Evolutionary conservation across 2,888 invertebrate species (phyloP).

Genomic region (Morpho helenor): DNA sequence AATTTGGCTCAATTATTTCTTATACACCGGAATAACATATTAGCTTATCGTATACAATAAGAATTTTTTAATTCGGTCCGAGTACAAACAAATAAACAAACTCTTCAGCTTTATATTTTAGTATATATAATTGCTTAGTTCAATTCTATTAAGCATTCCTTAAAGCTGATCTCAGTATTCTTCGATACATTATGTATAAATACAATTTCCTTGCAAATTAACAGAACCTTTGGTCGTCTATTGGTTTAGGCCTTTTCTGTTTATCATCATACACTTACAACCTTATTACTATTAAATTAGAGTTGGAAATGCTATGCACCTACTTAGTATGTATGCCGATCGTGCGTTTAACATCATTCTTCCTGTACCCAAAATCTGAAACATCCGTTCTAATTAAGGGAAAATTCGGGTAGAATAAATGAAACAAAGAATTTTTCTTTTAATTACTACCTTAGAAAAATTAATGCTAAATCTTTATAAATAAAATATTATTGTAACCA

Average conservation of each 20-base stretch:
- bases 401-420: slow-evolving; percentile 5
- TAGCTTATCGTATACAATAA: no score
- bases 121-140: no score
- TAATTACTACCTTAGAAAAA: background rate
- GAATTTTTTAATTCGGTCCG: no score
- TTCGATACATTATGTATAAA: background rate
- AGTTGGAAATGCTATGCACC: background rate
- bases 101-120: no score
- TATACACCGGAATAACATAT: no score
- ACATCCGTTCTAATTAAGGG: slow-evolving; percentile 18
- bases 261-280: background rate
- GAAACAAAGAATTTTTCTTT: slow-evolving; percentile 2
- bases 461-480: no score
- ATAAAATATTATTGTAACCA: no score
- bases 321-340: background rate
- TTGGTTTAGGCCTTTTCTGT: background rate
- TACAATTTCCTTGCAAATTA: slow-evolving; percentile 2
- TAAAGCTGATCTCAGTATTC: background rate
- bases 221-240: slow-evolving; percentile 1
- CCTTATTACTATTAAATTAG: background rate
- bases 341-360: slow-evolving; percentile 10
- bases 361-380: slow-evolving; percentile 9
- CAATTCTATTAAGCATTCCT: no score
- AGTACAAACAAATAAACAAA: no score
- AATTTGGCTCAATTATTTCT: no score